These are phyloP conservation scores for Agonopterix subpropinquella DNA, from an alignment of 2,888 invertebrate genomes.

Conservation along the genomic window DNA sequence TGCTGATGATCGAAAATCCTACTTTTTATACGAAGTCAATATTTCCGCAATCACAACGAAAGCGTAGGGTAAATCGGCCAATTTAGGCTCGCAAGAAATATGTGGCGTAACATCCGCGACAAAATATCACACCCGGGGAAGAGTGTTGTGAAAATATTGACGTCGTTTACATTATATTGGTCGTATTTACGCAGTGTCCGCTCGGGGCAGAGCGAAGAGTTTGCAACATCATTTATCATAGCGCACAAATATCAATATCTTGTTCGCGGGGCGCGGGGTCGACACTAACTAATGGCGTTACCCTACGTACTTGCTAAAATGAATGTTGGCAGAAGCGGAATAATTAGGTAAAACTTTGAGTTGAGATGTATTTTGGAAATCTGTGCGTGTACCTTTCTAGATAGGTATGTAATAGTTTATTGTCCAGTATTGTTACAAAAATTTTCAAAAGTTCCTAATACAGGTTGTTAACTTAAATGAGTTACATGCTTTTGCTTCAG, in stretches of 20 bases:
- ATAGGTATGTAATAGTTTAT: too few species aligned
- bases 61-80: slow-evolving; percentile 6
- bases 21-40: not conserved
- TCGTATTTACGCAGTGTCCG: slow-evolving; percentile 32
- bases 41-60: not conserved
- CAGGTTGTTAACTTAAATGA: too few species aligned
- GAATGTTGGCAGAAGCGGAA: not conserved
- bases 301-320: slow-evolving; percentile 1
- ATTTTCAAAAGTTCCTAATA: too few species aligned
- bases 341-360: too few species aligned
- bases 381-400: too few species aligned
- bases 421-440: too few species aligned
- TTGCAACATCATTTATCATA: slow-evolving; percentile 51
- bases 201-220: slow-evolving; percentile 29
- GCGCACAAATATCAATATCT: slow-evolving; percentile 61
- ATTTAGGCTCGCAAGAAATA: slow-evolving; percentile 7
- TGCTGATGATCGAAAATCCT: too few species aligned
- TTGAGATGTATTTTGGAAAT: too few species aligned
- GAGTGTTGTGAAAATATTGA: slow-evolving; percentile 27
- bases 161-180: slow-evolving; percentile 23
- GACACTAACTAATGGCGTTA: slow-evolving; percentile 56
- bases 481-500: too few species aligned
- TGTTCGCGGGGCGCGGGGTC: slow-evolving; percentile 29
- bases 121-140: slow-evolving; percentile 20
- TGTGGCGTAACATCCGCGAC: slow-evolving; percentile 12